These are phyloP conservation scores for Drosophila bunnanda DNA, from an alignment of 2,888 invertebrate species.

Conservation along the genomic window DNA sequence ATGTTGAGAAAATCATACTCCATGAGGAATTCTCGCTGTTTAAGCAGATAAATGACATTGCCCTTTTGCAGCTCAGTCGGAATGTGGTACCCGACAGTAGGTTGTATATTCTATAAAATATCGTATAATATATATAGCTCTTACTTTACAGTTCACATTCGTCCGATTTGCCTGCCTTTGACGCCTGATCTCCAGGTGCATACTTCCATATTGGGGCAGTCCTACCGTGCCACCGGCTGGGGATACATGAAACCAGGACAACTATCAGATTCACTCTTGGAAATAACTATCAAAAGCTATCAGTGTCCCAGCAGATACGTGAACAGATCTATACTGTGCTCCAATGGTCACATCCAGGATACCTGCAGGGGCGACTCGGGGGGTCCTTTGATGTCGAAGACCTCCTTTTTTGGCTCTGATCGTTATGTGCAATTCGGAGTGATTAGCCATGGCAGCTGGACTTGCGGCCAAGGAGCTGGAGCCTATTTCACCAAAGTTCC, in stretches of 20 bases:
- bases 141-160: not conserved
- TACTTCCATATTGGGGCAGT: not conserved
- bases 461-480: slow-evolving; percentile 7
- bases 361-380: slow-evolving; percentile 7
- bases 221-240: not conserved
- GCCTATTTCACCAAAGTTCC: not conserved
- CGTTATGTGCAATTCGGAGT: not conserved
- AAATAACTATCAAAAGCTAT: not conserved
- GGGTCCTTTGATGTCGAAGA: not conserved
- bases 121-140: not conserved
- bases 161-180: not conserved
- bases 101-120: not conserved
- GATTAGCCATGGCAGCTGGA: not conserved
- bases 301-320: not conserved
- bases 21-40: not conserved
- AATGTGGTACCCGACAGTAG: not conserved
- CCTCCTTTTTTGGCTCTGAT: not conserved
- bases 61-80: not conserved
- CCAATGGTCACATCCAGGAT: not conserved
- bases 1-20: not conserved
- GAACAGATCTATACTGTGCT: not conserved
- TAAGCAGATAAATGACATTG: not conserved
- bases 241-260: not conserved
- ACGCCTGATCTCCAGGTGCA: not conserved
- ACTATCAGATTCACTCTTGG: not conserved